Percentiles rank a stretch among this genome's conserved stretches.
These are phyloP conservation scores for Chironomus striatipennis DNA, from an alignment of 1,140 invertebrate genomes.

Conservation along the genomic window DNA sequence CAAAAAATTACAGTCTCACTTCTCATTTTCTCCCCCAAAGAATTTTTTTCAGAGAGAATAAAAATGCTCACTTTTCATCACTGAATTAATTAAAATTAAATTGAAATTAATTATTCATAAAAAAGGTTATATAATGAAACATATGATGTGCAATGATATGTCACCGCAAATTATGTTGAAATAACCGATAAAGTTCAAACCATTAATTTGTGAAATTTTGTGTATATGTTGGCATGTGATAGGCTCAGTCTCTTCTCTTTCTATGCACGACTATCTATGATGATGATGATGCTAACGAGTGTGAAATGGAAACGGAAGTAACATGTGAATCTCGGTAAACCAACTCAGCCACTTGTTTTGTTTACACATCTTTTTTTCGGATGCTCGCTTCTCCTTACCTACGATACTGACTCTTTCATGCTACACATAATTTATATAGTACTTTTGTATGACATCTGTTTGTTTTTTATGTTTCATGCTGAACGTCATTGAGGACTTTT, in stretches of 20 bases:
- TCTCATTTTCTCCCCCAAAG: neutral
- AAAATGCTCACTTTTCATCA: neutral
- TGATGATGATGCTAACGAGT: neutral
- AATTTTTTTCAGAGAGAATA: neutral
- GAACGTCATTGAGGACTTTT: too few relatives aligned
- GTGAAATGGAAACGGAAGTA: neutral
- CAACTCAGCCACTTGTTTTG: neutral
- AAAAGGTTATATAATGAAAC: neutral
- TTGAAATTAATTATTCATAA: constrained; percentile 4
- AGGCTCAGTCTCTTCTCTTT: too few relatives aligned
- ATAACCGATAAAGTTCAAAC: too few relatives aligned
- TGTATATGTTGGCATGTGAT: too few relatives aligned
- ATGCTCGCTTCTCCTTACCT: too few relatives aligned
- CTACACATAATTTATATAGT: neutral
- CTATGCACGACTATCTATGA: too few relatives aligned
- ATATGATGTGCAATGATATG: neutral
- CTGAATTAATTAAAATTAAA: neutral
- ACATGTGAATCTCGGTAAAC: constrained; percentile 7
- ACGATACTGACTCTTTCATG: too few relatives aligned
- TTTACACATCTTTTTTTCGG: too few relatives aligned
- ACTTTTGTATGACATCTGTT: neutral
- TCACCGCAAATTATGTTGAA: too few relatives aligned
- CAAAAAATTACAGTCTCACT: neutral
- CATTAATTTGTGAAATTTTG: too few relatives aligned
- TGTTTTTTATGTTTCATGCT: neutral